Percentiles rank a stretch among this genome's conserved stretches.
phyloP scores from a whole-genome alignment of 2,797 vertebrate species.

The Sphaeramia orbicularis region DNA sequence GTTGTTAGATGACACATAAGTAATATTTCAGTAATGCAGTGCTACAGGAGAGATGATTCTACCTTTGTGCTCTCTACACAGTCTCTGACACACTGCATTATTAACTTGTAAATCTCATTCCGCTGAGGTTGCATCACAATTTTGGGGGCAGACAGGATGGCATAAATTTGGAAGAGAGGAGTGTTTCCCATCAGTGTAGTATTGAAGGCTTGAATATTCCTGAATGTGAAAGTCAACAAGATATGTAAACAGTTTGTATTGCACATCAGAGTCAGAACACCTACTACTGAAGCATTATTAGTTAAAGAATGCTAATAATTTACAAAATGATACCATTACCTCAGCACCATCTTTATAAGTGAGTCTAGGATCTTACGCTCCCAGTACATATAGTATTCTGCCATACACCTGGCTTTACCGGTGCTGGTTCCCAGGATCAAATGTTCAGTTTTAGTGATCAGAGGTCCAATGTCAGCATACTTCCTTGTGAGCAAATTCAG shows the following conservation, averaged over 20 bases:
- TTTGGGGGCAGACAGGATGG: conserved; percentile 87
- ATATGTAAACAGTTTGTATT: conserved; percentile 1
- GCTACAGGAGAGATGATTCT: conserved; percentile 4
- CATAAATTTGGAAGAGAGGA: conserved; percentile 90
- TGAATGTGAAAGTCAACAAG: conserved; percentile 61
- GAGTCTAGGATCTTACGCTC: conserved; percentile 88
- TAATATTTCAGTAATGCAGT: neutral
- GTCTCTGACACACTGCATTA: conserved; percentile 85
- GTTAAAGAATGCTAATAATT: conserved; percentile 25
- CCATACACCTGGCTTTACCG: conserved; percentile 87
- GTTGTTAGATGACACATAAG: neutral
- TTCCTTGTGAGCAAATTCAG: conserved; percentile 84
- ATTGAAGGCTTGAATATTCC: conserved; percentile 91
- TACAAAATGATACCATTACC: conserved; percentile 75
- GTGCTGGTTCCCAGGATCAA: conserved; percentile 88
- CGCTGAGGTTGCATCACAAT: conserved; percentile 90
- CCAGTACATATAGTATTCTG: conserved; percentile 91
- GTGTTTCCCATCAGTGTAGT: conserved; percentile 78
- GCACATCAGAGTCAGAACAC: neutral
- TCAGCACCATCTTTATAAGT: conserved; percentile 90
- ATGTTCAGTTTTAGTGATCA: conserved; percentile 91
- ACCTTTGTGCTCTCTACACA: conserved; percentile 94
- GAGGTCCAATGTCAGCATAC: conserved; percentile 88
- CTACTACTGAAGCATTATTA: neutral
- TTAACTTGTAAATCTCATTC: conserved; percentile 88